Conservation (phyloP, 2,113 vertebrate genomes). For the Danionella cerebrum region DNA sequence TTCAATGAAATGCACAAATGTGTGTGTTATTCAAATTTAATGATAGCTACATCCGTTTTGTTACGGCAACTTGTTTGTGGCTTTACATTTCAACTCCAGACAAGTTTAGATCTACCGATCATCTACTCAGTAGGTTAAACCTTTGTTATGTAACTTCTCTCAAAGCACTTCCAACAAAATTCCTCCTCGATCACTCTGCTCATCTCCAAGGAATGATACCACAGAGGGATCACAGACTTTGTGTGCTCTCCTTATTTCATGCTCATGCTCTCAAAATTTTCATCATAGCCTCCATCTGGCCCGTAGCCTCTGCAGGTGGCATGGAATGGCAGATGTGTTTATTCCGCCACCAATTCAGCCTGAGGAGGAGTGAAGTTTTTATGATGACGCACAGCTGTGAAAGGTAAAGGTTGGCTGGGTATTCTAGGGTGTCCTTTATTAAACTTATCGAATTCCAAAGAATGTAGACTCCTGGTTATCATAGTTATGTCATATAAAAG, state of each 20-base stretch:
- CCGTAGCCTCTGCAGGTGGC: slow-evolving; percentile 30
- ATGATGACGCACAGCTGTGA: neutral
- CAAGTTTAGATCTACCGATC: no score
- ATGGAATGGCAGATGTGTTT: slow-evolving; percentile 37
- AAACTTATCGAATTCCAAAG: neutral
- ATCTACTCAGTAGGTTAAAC: no score
- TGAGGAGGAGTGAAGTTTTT: neutral
- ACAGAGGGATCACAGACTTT: slow-evolving; percentile 52
- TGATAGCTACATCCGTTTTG: no score
- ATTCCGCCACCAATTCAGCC: slow-evolving; percentile 23
- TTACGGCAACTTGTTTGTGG: no score
- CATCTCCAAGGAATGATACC: slow-evolving; percentile 44
- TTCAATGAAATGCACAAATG: no score
- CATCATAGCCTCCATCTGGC: slow-evolving; percentile 41
- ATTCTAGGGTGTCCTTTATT: neutral
- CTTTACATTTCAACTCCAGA: no score
- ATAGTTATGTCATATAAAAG: no score
- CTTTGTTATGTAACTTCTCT: no score
- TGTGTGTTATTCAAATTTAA: no score
- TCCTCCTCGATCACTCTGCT: neutral
- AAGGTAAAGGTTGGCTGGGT: neutral
- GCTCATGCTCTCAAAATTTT: slow-evolving; percentile 43
- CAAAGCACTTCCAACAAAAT: neutral
- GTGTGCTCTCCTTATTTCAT: slow-evolving; percentile 46
- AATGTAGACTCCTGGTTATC: no score